These are phyloP conservation scores for Iphiclides podalirius DNA, from an alignment of 2,888 invertebrate genomes.

Conservation along the genomic window DNA sequence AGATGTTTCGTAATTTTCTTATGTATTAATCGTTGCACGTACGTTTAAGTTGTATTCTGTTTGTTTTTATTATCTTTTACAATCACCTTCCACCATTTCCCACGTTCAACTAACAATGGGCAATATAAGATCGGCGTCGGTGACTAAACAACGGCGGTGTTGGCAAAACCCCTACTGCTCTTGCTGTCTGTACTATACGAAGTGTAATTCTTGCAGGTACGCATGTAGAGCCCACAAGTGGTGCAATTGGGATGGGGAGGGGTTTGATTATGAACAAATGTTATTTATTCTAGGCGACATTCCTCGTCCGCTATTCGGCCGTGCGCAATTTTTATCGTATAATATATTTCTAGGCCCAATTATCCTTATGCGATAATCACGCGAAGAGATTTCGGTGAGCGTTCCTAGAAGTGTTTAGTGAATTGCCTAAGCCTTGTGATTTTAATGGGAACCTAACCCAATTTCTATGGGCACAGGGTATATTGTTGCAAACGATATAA, in stretches of 20 bases:
- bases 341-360: constrained; percentile 22
- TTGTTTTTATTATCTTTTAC: constrained; percentile 1
- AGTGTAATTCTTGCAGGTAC: constrained; percentile 66
- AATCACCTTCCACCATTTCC: constrained; percentile 10
- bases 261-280: constrained; percentile 39
- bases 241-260: constrained; percentile 46
- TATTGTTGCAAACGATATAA: constrained; percentile 16
- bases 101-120: constrained; percentile 55
- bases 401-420: constrained; percentile 51
- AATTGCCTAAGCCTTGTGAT: constrained; percentile 17
- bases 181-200: constrained; percentile 18
- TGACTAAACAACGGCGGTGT: constrained; percentile 19
- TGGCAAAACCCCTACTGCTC: neutral
- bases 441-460: neutral
- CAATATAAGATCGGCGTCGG: constrained; percentile 13
- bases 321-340: too few species aligned
- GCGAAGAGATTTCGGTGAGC: constrained; percentile 51
- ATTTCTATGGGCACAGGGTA: neutral
- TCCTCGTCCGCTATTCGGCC: constrained; percentile 37
- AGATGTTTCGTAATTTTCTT: too few species aligned
- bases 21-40: constrained; percentile 26
- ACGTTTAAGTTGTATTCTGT: too few species aligned
- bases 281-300: constrained; percentile 43
- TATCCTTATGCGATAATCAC: constrained; percentile 44
- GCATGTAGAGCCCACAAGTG: constrained; percentile 57